A percentile compares a stretch with the other conserved stretches of the same genome.
These are phyloP conservation scores for Myotis lucifugus DNA, from an alignment of 2,113 vertebrate genomes.

Conservation along the genomic window DNA sequence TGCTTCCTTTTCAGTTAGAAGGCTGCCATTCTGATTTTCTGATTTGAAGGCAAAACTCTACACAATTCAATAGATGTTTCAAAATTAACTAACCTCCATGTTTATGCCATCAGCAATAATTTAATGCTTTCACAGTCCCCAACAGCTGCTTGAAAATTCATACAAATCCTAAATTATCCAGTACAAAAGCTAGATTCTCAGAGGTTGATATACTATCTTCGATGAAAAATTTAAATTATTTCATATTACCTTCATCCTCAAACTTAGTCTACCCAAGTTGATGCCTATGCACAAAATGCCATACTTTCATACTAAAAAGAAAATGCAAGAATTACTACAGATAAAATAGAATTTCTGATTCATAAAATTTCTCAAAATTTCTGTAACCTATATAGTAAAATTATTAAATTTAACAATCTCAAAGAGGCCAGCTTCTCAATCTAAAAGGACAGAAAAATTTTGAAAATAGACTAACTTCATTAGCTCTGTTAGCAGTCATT, in stretches of 20 bases:
- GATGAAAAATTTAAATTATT: constrained; percentile 76
- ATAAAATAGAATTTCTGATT: constrained; percentile 59
- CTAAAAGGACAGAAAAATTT: constrained; percentile 29
- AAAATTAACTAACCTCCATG: constrained; percentile 73
- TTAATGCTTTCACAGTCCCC: constrained; percentile 76
- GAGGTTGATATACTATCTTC: constrained; percentile 53
- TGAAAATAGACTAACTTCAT: constrained; percentile 40
- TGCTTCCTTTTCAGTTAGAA: constrained; percentile 71
- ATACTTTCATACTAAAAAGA: constrained; percentile 58
- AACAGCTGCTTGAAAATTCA: constrained; percentile 75
- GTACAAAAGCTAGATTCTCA: constrained; percentile 76
- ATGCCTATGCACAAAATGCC: constrained; percentile 52
- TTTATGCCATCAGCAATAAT: constrained; percentile 71
- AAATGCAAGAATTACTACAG: constrained; percentile 29
- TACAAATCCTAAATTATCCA: constrained; percentile 73
- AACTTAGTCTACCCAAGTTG: constrained; percentile 63
- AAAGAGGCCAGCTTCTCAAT: constrained; percentile 38
- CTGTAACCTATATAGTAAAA: constrained; percentile 36
- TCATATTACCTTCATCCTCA: constrained; percentile 66
- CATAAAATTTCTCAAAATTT: constrained; percentile 58
- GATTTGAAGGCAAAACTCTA: constrained; percentile 72
- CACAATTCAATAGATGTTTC: constrained; percentile 67
- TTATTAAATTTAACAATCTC: constrained; percentile 50
- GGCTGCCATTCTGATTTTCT: constrained; percentile 34
- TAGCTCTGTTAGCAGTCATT: constrained; percentile 35